Conservation (phyloP, 1,140 invertebrate species). For the Drosophila athabasca region DNA sequence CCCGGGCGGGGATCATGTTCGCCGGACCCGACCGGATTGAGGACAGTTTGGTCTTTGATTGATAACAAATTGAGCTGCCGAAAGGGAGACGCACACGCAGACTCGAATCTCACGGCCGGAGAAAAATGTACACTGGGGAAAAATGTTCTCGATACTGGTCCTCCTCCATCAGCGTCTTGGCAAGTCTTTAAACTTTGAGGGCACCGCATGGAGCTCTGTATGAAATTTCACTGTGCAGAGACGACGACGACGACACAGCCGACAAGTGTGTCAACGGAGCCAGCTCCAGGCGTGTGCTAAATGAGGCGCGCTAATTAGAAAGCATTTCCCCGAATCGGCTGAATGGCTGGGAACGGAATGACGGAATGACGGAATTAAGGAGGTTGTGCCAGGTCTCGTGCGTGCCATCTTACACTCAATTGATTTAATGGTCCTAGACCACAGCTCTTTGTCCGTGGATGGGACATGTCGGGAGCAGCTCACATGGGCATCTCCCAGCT, state of each 20-base stretch:
- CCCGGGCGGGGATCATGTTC: conserved; percentile 17
- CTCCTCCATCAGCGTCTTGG: too few species aligned
- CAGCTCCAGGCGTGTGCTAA: conserved; percentile 48
- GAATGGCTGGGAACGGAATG: conserved; percentile 30
- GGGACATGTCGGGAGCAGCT: conserved; percentile 7
- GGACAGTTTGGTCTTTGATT: conserved; percentile 57
- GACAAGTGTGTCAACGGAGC: conserved; percentile 9
- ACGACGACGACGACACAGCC: neutral
- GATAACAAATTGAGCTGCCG: conserved; percentile 56
- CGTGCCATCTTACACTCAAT: conserved; percentile 80
- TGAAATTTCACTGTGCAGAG: neutral
- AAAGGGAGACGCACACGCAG: neutral
- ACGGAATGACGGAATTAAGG: conserved; percentile 11
- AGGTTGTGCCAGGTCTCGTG: conserved; percentile 34
- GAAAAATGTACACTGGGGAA: conserved; percentile 13
- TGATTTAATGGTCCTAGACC: conserved; percentile 70
- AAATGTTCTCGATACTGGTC: neutral
- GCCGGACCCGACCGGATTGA: conserved; percentile 37
- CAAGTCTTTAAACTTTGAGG: neutral
- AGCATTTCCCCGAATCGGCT: conserved; percentile 57
- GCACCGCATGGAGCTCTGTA: too few species aligned
- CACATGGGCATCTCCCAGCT: conserved; percentile 4
- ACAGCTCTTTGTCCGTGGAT: conserved; percentile 50
- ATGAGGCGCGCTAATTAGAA: conserved; percentile 75
- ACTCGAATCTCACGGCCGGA: neutral